Base-by-base conservation (phyloP, 2,797 vertebrate genomes). In the Falco rusticolus region DNA sequence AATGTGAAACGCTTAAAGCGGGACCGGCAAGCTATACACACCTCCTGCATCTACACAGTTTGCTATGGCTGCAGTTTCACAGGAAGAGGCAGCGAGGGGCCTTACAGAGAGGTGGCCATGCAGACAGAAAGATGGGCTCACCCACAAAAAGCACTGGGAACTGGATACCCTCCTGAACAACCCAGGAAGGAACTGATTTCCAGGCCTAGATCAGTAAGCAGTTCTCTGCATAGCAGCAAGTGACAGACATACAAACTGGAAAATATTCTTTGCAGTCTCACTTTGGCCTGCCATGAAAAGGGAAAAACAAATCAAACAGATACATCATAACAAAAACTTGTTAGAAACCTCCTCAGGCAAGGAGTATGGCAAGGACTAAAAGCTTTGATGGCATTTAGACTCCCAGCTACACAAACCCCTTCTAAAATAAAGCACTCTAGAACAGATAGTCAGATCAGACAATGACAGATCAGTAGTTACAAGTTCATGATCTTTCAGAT, bases 401-500 rank as follows among this genome's bases (percentile, higher is more conserved):
- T 94, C 51, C 74, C 65, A 39, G 86, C 26, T 77, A 87, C 82
- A 93, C 92, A 89, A 94, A 97, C 95, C 91, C 96, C 71, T 93
- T 79, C 69, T 94, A 63, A 96, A 96, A 89, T 80, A 95, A 94
- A 86, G 70, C 92, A 92, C 76, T 87, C 60, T 48, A 87, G 51
- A 94, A 79, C 31, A 83, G 90, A 87, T 51, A 87, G 90, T 70
- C 87, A 82, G 79, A 96, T 90, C 87, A 96, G 87, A 85, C 79
- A 84, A 37, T 87, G 83, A 97, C 74, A 91, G 63, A 81, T 88
- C 61, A 89, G 64, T 79, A 94, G 74, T 66, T 94, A 53, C 37
- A 92, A 95, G 91, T 94, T 96, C 96, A 92, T 75, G 76, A 48
- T 88, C 91, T 95, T 96, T 85, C 66, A 96, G 80, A 95, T 92